These are phyloP conservation scores for Lanius collurio DNA, from an alignment of 2,113 vertebrate genomes.

Conservation along the genomic window DNA sequence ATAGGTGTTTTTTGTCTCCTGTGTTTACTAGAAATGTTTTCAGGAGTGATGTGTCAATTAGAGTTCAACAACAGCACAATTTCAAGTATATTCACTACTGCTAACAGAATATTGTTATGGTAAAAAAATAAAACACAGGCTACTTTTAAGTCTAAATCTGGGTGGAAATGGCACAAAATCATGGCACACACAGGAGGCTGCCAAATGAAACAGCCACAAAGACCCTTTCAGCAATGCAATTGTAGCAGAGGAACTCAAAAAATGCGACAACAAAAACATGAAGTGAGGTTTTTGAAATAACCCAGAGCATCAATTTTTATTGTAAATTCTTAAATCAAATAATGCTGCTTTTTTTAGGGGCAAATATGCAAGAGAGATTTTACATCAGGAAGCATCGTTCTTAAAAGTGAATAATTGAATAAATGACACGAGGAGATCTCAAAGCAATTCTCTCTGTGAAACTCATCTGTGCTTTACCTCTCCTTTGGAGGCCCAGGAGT, in stretches of 20 bases:
- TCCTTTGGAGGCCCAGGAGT: fast-evolving
- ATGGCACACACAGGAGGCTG: not conserved
- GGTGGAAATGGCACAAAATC: not conserved
- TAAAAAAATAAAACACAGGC: not conserved
- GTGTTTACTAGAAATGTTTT: not conserved
- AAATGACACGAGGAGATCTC: not conserved
- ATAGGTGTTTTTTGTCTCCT: not conserved
- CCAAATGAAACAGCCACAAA: not conserved
- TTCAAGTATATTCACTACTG: not conserved
- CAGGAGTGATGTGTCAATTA: not conserved
- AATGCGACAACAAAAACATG: fast-evolving
- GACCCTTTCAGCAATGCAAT: not conserved
- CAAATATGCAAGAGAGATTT: not conserved
- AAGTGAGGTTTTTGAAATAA: not conserved
- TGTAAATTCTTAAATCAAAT: not conserved
- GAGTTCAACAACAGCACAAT: not conserved
- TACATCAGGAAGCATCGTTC: not conserved
- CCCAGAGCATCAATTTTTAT: not conserved
- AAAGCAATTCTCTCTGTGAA: not conserved
- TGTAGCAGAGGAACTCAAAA: not conserved
- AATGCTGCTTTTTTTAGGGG: not conserved
- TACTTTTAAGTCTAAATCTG: not conserved
- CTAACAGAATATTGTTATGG: not conserved
- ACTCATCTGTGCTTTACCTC: not conserved
- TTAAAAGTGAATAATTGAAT: not conserved